Evolutionary conservation across 2,113 vertebrate genomes (phyloP), one percentile per base, ranked within the genome.

Genomic region (Asarcornis scutulata): DNA sequence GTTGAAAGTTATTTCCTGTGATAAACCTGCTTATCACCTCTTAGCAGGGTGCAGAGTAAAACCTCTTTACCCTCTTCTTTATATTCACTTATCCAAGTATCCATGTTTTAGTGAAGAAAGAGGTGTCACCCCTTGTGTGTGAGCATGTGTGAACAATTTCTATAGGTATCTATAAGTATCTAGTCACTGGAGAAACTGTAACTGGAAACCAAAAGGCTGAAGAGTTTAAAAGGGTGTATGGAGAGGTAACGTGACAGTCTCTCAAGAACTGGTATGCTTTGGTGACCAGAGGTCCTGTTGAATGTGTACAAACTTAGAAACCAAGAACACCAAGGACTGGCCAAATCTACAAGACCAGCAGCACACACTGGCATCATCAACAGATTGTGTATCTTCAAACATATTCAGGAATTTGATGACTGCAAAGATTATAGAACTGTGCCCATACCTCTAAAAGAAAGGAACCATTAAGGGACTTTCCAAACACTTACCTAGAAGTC

Each of bases 321-420:
- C 5, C 74, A 52, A 63, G n/a, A 94, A 78, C 4, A 3, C 5
- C 38, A 72, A 46, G 56, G 77, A 10, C 2, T 77, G 52, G 10
- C 20, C 13, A 81, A 78, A 68, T 29, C 27, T 50, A 14, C 36
- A 81, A 83, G 17, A 18, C 16, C 42, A 55, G 55, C 27, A 67
- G 50, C 1, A 5, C n/a, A 40, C 1, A 0, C 3, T 23, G 27
- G 14, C 9, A 46, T 78, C 69, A 46, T 20, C 6, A 67, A 14
- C 0, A 2, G 27, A 22, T 31, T 32, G 9, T 50, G 23, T 11
- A 10, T 36, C 42, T 60, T 69, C 29, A 58, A 32, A 10, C 7
- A 38, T 18, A 58, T 29, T 26, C 76, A 81, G 53, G 52, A 81
- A 44, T 21, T 8, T 7, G 16, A 74, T 22, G 21, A 29, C 69